Evolutionary conservation across 1,140 invertebrate genomes (phyloP), one percentile per base, ranked within the genome.

Genomic region (Chelonus insularis): DNA sequence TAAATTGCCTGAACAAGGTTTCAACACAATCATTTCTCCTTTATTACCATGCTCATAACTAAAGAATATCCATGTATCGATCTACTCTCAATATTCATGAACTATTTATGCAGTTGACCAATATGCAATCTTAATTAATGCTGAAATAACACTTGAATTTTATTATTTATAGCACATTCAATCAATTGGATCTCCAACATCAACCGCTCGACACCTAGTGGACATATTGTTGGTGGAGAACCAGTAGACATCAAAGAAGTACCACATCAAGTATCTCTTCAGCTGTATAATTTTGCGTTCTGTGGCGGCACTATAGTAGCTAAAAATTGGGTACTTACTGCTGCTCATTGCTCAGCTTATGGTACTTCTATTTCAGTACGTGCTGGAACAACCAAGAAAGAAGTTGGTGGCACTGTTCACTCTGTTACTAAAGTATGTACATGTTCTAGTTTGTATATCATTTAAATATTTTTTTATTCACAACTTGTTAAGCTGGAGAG

Each of bases 191-290:
- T 7, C 34, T 43, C 37, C 37, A 3, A 23, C 8, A 32, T 55
- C 1, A 55, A 63, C 16, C 56, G 39, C 8, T 50, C 45, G 11
- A 63, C 48, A 5, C 57, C 62, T 8, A 50, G 59, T 34, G 73
- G 80, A 23, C 74, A 81, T 47, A 88, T 89, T 12, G 84, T 89
- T 2, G 86, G 86, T 5, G 87, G 87, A 1, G 68, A 80, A 36
- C 76, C 83, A 50, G 83, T 83, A 0, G 68, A 70, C 18, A 85
- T 85, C 20, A 78, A 83, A 39, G 82, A 88, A 63, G 81, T 84
- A 62, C 87, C 87, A 0, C 85, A 86, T 68, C 84, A 86, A 73
- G 80, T 87, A 0, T 84, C 83, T 1, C 74, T 86, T n/a, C 77
- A 83, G 7, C 21, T 37, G 3, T 41, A 62, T 2, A 41, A 37